phyloP scores from a whole-genome alignment of 2,888 invertebrate genomes.

The Drosophila nr. perissopoda region DNA sequence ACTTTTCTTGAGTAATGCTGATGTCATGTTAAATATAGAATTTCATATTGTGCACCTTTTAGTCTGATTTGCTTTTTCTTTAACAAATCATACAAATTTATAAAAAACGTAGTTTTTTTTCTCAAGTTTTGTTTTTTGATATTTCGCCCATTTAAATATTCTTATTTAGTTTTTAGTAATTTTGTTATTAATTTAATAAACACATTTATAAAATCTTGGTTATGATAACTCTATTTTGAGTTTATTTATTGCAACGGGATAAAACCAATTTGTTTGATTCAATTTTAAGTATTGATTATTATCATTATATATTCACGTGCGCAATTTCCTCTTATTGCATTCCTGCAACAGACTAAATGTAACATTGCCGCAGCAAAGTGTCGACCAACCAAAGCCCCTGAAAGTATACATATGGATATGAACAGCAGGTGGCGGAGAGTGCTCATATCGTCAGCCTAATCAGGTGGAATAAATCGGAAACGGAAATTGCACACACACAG shows the following conservation, averaged over 20 bases:
- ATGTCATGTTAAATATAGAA: neutral
- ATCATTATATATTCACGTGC: neutral
- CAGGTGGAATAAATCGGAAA: constrained; percentile 77
- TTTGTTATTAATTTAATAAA: neutral
- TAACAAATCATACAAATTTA: too few relatives aligned
- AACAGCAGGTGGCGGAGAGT: constrained; percentile 43
- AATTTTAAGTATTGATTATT: neutral
- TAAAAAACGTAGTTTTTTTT: too few relatives aligned
- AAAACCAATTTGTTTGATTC: neutral
- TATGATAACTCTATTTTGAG: neutral
- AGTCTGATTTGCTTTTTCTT: too few relatives aligned
- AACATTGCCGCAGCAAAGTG: neutral
- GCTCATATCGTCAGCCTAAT: constrained; percentile 70
- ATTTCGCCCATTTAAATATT: neutral
- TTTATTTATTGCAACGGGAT: neutral
- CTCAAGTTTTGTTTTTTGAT: neutral
- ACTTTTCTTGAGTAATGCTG: neutral
- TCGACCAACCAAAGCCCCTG: constrained; percentile 11
- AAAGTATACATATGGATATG: constrained; percentile 1
- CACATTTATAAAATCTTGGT: neutral
- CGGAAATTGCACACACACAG: constrained; percentile 67
- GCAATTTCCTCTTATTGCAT: constrained; percentile 2
- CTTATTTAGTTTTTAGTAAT: neutral
- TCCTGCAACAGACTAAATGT: constrained; percentile 27
- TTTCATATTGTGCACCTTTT: neutral